Base-by-base conservation (phyloP, 1,140 invertebrate genomes). In the Linepithema humile region DNA sequence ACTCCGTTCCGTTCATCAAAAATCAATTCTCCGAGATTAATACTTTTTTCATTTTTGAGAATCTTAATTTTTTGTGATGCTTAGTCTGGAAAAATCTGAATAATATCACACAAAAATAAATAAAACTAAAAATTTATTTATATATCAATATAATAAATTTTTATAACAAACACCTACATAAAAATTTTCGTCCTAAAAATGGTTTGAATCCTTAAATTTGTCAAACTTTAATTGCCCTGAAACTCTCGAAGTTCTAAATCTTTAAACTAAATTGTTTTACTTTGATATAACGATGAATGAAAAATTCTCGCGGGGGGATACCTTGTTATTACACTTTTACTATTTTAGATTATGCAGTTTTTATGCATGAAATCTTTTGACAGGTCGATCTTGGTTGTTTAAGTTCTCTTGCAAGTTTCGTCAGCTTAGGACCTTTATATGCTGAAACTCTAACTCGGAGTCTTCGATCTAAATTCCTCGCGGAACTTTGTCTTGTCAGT, bases 1-100 rank as follows among this genome's bases (percentile, higher is more conserved):
- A 78, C 6, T 17, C 7, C n/a, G 12, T 20, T 80, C 1, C 38
- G 15, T 1, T 29, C 35, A 43, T 32, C 26, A 12, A 80, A 43
- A 7, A 69, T 69, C 29, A 78, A 78, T 69, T 53, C 10, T 53
- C 6, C 32, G 10, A 12, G 32, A 57, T 80, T 70, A 55, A 55
- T 32, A 0, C 0, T 32, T 67, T 32, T 40, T 9, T 3, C 2
- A 32, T 12, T 77, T 65, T 69, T 7, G 15, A 35, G 38, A 64
- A 64, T 40, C 5, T 17, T 32, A 55, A 43, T 53, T 17, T n/a
- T n/a, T n/a, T 67, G 3, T 40, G 17, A 53, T 17, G 32, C 12
- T 62, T 32, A 10, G 12, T 32, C 12, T 15, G 9, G 10, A 29
- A 75, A 20, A 26, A 17, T 20, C 10, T 53, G 4, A 29, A n/a